A percentile compares a stretch with the other conserved stretches of the same genome.
Conservation (phyloP, 2,797 vertebrate genomes). For the Danio tinwini region DNA sequence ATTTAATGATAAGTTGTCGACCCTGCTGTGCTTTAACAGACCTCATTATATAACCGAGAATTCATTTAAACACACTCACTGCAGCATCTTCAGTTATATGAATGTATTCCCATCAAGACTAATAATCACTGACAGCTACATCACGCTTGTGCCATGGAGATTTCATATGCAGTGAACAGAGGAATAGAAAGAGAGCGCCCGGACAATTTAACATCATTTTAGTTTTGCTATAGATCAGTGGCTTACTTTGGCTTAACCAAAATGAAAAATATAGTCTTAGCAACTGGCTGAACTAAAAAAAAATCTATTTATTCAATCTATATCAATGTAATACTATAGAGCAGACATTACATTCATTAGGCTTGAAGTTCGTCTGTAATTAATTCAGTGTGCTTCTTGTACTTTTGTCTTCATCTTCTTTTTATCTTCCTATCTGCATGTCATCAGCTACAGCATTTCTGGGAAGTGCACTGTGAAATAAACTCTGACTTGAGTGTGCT, state of each 20-base stretch:
- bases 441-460: neutral
- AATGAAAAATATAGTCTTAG: too few species aligned
- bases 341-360: too few species aligned
- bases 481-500: neutral
- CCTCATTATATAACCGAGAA: conserved; percentile 7
- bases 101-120: conserved; percentile 1
- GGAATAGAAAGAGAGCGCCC: neutral
- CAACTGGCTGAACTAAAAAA: too few species aligned
- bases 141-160: neutral
- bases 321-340: too few species aligned
- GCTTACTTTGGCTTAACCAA: too few species aligned
- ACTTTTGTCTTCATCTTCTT: conserved; percentile 1
- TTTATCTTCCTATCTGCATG: conserved; percentile 10
- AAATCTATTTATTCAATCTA: too few species aligned
- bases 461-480: conserved; percentile 17
- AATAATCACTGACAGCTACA: conserved; percentile 13
- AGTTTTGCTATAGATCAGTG: neutral
- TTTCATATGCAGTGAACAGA: neutral
- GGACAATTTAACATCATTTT: neutral
- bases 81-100: neutral
- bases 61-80: neutral
- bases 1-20: neutral
- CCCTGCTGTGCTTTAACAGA: neutral
- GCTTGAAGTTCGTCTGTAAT: neutral
- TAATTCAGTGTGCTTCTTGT: neutral